Percentiles rank a stretch among this genome's conserved stretches.
Evolutionary conservation across 2,113 vertebrate species (phyloP).

Genomic region (Hypomesus transpacificus): DNA sequence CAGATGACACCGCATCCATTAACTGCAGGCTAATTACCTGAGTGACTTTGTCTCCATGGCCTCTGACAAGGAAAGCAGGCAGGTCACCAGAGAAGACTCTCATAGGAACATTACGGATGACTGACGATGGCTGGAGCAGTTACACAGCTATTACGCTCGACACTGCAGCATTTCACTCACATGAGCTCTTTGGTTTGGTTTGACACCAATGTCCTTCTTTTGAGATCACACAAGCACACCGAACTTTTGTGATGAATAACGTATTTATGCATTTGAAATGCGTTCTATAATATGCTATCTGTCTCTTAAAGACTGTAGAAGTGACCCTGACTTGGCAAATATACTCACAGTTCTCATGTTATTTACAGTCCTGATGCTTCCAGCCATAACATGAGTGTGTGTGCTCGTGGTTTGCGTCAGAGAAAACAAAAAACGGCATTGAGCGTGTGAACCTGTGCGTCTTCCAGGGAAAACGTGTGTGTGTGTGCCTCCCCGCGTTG

Average conservation of each 20-base stretch:
- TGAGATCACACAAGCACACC: background rate
- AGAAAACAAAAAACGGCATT: no score
- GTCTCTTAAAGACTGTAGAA: constrained; percentile 12
- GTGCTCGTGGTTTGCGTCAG: background rate
- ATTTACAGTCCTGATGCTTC: constrained; percentile 52
- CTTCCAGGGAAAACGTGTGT: background rate
- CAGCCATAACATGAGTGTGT: constrained; percentile 47
- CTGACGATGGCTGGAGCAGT: no score
- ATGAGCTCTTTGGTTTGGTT: no score
- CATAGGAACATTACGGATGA: no score
- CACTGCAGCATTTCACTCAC: no score
- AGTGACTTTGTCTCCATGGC: background rate
- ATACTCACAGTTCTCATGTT: constrained; percentile 41
- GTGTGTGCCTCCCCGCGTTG: background rate
- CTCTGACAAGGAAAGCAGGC: background rate
- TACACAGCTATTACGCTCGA: no score
- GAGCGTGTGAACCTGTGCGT: no score
- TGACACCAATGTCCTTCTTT: no score
- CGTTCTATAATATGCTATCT: background rate
- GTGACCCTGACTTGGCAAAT: constrained; percentile 25
- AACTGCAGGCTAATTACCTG: constrained; percentile 23
- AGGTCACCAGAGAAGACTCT: background rate
- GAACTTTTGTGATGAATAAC: background rate
- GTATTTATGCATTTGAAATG: background rate
- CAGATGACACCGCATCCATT: constrained; percentile 9